Conservation (phyloP, 1,140 invertebrate genomes). For the Cherax destructor region DNA sequence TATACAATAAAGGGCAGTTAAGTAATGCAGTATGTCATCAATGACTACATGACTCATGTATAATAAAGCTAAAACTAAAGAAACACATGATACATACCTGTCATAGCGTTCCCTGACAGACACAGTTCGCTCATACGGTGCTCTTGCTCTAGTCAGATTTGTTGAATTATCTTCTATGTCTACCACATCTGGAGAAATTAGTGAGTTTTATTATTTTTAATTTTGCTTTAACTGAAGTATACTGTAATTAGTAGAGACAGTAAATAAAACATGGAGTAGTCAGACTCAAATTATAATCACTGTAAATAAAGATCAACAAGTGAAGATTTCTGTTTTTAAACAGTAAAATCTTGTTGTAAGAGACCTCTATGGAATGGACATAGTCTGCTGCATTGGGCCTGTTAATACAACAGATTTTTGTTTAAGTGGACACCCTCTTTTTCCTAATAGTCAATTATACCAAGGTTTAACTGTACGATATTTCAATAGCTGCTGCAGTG, state of each 20-base stretch:
- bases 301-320: neutral
- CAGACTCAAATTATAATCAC: neutral
- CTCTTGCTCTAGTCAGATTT: neutral
- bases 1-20: no score
- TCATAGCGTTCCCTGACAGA: slow-evolving; percentile 26
- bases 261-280: neutral
- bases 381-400: no score
- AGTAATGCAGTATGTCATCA: no score
- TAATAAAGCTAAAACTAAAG: no score
- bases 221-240: neutral
- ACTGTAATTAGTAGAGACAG: neutral
- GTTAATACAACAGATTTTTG: no score
- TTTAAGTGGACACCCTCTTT: no score
- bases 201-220: neutral
- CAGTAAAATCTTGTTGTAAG: neutral
- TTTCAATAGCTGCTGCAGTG: no score
- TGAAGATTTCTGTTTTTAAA: neutral
- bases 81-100: neutral
- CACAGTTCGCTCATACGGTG: neutral
- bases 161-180: neutral
- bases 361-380: neutral
- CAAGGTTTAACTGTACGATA: no score
- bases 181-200: neutral
- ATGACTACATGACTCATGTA: no score
- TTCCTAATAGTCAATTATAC: no score